Evolutionary conservation across 1,140 invertebrate species (phyloP).

Genomic region (Lethrus apterus): DNA sequence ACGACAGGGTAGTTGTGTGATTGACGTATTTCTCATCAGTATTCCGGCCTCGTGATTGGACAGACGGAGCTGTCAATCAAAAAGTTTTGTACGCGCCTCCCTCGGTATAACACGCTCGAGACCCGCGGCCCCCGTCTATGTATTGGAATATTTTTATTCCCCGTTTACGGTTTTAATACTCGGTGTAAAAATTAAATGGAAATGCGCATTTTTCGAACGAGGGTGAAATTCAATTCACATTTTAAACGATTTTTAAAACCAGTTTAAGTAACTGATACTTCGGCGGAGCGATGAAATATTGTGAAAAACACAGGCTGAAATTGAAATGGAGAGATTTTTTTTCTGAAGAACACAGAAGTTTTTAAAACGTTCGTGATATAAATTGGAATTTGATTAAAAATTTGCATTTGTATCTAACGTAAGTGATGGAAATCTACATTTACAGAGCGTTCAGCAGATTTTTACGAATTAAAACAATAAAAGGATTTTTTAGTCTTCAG

Average conservation of each 20-base stretch:
- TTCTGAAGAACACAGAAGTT: too few relatives aligned
- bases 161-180: constrained; percentile 34
- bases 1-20: constrained; percentile 40
- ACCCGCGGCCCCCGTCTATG: constrained; percentile 18
- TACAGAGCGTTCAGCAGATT: too few relatives aligned
- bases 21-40: constrained; percentile 56
- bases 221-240: constrained; percentile 39
- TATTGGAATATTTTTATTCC: constrained; percentile 41
- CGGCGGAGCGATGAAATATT: constrained; percentile 11
- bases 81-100: constrained; percentile 37
- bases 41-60: constrained; percentile 52
- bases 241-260: constrained; percentile 40
- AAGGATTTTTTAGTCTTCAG: too few relatives aligned
- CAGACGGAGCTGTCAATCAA: constrained; percentile 56
- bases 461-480: too few relatives aligned
- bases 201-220: constrained; percentile 28
- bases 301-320: constrained; percentile 10
- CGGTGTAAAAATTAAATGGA: constrained; percentile 40
- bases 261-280: constrained; percentile 19
- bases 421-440: too few relatives aligned
- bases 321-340: constrained; percentile 10
- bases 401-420: too few relatives aligned
- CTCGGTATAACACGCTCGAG: constrained; percentile 24
- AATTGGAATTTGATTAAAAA: too few relatives aligned
- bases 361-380: too few relatives aligned